Conservation (phyloP, 1,140 invertebrate genomes). For the Heliconius hermathena region DNA sequence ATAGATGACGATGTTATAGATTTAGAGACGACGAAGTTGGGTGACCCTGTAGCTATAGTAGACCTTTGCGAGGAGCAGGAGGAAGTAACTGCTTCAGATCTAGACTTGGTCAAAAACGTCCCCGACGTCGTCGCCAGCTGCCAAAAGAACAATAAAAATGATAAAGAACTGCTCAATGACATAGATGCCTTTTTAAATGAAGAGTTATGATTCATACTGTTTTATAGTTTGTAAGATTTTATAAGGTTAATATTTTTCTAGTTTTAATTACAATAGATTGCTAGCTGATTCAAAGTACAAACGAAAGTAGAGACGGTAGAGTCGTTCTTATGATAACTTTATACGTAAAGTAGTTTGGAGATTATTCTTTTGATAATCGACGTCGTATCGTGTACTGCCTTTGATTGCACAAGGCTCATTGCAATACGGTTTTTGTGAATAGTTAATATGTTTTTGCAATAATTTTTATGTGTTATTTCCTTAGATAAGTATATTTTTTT, state of each 20-base stretch:
- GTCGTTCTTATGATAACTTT: not conserved
- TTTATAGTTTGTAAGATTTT: slow-evolving; percentile 28
- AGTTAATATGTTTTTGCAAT: not conserved
- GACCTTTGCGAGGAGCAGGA: slow-evolving; percentile 69
- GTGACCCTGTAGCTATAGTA: slow-evolving; percentile 61
- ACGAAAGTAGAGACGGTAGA: not conserved
- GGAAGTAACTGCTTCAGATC: slow-evolving; percentile 54
- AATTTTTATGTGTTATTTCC: not conserved
- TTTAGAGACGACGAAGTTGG: slow-evolving; percentile 56
- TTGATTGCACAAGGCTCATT: not conserved
- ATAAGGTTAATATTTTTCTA: not conserved
- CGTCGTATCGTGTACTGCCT: not conserved
- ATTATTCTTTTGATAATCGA: not conserved
- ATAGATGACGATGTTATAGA: slow-evolving; percentile 63
- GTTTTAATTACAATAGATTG: slow-evolving; percentile 10
- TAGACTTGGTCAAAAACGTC: slow-evolving; percentile 65
- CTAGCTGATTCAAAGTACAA: slow-evolving; percentile 28
- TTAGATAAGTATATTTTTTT: not conserved
- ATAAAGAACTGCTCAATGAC: slow-evolving; percentile 58
- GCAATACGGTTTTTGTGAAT: not conserved
- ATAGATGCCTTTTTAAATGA: slow-evolving; percentile 64
- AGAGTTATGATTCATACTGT: slow-evolving; percentile 58
- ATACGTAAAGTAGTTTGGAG: not conserved
- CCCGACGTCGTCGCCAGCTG: slow-evolving; percentile 74
- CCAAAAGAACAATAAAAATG: slow-evolving; percentile 50